Evolutionary conservation across 2,888 invertebrate genomes (phyloP), one percentile per base, ranked within the genome.

Genomic region (Spilosoma lubricipeda): DNA sequence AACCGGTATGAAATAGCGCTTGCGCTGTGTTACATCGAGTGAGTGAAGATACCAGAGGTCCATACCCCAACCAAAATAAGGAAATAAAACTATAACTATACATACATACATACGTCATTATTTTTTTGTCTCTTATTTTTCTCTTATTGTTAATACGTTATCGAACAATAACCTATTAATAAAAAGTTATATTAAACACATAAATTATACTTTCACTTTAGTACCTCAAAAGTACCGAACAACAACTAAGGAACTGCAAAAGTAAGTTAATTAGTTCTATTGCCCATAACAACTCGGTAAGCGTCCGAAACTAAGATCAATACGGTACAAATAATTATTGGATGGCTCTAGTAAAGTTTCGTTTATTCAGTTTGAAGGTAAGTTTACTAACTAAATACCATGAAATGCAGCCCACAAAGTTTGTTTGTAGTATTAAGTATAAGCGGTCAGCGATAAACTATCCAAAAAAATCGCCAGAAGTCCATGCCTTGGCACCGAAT

Each of bases 251-350:
- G 65, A 66, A 36, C 39, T 56, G 8, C 56, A n/a, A 23, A 18
- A 56, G 36, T 56, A 33, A 52, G 39, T 59, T 36, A 59, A 33
- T 70, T 30, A 59, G 70, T 63, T 56, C 39, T 42, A 27, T 39
- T 42, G 59, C 56, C 66, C 72, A 63, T 72, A 48, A 68, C 59
- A 30, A 56, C 42, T 56, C 30, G 42, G 59, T 33, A 39, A 36
- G 56, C 45, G 67, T 68, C 68, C 72, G 36, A 11, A 33, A 3
- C 27, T 18, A 72, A 67, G 67, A 72, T 63, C 72, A 72, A 72
- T 72, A 67, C 65, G 4, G 67, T n/a, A 48, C 72, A 33, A 68
- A 63, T 72, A 68, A 68, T 72, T 72, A 72, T 72, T 72, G 72
- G 59, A 11, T 23, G 64, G 66, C 42, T 63, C 23, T 11, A 39